A percentile compares a stretch with the other conserved stretches of the same genome.
Conservation (phyloP, 2,113 vertebrate genomes). For the Plestiodon gilberti region DNA sequence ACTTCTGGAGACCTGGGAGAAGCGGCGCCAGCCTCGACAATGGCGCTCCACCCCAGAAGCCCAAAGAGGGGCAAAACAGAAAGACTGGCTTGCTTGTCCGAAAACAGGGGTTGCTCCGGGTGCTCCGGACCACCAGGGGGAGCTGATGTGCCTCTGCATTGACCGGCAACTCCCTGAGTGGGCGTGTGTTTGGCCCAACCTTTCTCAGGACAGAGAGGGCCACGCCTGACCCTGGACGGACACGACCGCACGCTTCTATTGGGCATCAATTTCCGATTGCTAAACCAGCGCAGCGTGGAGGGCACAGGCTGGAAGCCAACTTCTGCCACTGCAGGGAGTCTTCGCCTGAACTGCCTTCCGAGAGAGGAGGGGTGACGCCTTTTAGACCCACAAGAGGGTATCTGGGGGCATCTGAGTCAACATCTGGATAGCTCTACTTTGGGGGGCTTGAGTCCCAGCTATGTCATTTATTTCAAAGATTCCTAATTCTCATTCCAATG, state of each 20-base stretch:
- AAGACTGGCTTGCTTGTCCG: too few species aligned
- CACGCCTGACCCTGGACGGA: not conserved
- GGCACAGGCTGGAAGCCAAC: not conserved
- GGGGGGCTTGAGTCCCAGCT: too few species aligned
- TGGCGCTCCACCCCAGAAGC: too few species aligned
- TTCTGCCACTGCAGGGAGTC: not conserved
- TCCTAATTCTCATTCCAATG: not conserved
- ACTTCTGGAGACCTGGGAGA: too few species aligned
- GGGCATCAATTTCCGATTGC: not conserved
- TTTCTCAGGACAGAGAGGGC: not conserved
- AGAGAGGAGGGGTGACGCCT: not conserved
- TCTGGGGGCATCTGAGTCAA: too few species aligned
- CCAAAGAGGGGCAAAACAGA: too few species aligned
- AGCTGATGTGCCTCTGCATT: too few species aligned
- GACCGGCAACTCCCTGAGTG: too few species aligned
- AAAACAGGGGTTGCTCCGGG: too few species aligned
- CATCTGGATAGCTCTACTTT: too few species aligned
- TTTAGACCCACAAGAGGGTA: not conserved
- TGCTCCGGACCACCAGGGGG: too few species aligned
- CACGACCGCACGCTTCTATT: not conserved
- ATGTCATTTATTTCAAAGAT: not conserved
- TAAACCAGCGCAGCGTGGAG: not conserved
- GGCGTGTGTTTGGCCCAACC: not conserved
- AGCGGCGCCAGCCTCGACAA: too few species aligned
- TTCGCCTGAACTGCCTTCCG: not conserved